phyloP scores from a whole-genome alignment of 64 coral and sea anemone species.

The Acropora yongei region DNA sequence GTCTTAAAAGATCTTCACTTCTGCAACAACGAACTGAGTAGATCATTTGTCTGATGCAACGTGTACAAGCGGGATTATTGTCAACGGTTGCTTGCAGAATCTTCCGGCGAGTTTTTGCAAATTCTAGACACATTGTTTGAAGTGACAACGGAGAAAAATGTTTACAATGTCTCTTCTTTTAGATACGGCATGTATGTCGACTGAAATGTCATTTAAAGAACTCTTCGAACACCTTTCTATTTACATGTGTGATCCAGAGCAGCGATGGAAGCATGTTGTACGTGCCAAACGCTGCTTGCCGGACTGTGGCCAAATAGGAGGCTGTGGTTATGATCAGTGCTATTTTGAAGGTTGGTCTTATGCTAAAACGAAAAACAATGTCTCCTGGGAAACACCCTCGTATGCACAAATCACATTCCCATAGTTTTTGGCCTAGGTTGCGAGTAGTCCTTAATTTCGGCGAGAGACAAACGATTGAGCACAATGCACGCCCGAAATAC shows the following conservation, averaged over 20 bases:
- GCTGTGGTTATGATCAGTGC: constrained; percentile 88
- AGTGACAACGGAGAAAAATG: neutral
- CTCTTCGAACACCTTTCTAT: constrained; percentile 90
- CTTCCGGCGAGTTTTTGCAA: neutral
- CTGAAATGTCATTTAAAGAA: constrained; percentile 89
- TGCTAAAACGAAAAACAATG: neutral
- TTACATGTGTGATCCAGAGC: constrained; percentile 82
- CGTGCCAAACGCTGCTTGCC: constrained; percentile 82
- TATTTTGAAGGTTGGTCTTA: constrained; percentile 89
- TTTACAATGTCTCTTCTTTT: neutral
- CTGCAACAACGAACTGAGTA: too few relatives aligned
- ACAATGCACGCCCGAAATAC: too few relatives aligned
- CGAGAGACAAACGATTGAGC: too few relatives aligned
- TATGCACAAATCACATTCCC: too few relatives aligned
- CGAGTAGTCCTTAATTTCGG: too few relatives aligned
- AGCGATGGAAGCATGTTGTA: constrained; percentile 95
- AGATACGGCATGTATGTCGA: constrained; percentile 97
- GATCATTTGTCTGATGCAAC: too few relatives aligned
- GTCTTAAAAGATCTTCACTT: too few relatives aligned
- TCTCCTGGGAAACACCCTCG: too few relatives aligned
- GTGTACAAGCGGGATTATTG: too few relatives aligned
- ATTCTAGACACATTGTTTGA: neutral
- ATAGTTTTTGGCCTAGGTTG: too few relatives aligned
- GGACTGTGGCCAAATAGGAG: constrained; percentile 87
- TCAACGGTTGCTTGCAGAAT: too few relatives aligned